Base-by-base conservation (phyloP, 2,113 vertebrate genomes). In the Phrynosoma platyrhinos region DNA sequence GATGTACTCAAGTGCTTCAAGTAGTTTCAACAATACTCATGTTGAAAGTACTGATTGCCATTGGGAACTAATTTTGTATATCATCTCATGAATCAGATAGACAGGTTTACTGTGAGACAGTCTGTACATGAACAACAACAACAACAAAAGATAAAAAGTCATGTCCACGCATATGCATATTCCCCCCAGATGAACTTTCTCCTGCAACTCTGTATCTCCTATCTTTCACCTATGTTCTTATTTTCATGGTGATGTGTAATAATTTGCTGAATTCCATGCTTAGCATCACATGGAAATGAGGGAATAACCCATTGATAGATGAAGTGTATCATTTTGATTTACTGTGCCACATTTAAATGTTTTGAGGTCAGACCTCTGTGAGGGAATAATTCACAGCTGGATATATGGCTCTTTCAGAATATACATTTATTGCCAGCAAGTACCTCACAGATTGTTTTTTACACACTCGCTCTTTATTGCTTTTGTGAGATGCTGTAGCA, bases 301-400 rank as follows among this genome's bases (percentile, higher is more conserved):
- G 72, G 58, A 83, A 91, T 90, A 92, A 95, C 95, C 92, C 91
- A 27, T 82, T 93, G 92, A 94, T 92, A 88, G 89, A 16, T 86
- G 85, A 92, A 91, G 89, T 93, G 95, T 91, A 95, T 95, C 91
- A 91, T 95, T 94, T 96, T 96, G 95, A 96, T 95, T 96, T 96
- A 93, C 90, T 93, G 88, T 94, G 95, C 92, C 95, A 94, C 95
- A 96, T 95, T 95, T 95, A 96, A 96, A 96, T 96, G 95, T 94
- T 96, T 95, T 95, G 93, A 96, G 96, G 96, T 97, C 96, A 95
- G 95, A 94, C 94, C 94, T 96, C 94, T 88, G 93, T 40, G 87
- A 66, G 91, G 95, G 94, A 96, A 94, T 95, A 96, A 96, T 95
- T 96, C 96, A 94, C 95, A 91, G 96, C 94, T 96, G 83, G 79